A percentile compares a stretch with the other conserved stretches of the same genome.
phyloP scores from a whole-genome alignment of 2,113 vertebrate genomes.

The Callipepla californica region DNA sequence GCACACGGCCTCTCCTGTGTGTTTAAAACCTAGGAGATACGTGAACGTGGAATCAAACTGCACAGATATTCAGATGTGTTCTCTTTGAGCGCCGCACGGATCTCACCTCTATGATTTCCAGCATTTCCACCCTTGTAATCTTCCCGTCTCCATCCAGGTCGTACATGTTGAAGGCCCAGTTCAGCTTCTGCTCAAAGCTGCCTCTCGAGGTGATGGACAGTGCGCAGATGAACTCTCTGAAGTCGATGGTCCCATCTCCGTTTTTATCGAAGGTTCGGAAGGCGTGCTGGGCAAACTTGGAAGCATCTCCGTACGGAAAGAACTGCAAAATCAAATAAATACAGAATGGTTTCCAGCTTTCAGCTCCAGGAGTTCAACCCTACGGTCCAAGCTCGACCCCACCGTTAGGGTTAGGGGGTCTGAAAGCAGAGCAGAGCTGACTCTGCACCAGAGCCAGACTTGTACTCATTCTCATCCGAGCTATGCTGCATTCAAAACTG shows the following conservation, averaged over 20 bases:
- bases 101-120: conserved; percentile 98
- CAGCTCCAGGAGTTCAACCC: neutral
- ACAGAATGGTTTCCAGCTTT: neutral
- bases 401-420: neutral
- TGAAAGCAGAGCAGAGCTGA: neutral
- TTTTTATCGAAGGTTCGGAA: conserved; percentile 99
- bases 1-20: neutral
- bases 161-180: conserved; percentile 99
- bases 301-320: conserved; percentile 96
- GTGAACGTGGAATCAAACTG: neutral
- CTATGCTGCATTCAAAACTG: neutral
- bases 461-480: neutral
- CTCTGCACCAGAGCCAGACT: neutral
- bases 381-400: neutral
- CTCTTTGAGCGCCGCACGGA: neutral
- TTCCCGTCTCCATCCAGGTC: conserved; percentile 98
- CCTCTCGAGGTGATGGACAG: conserved; percentile 97
- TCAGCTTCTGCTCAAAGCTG: conserved; percentile 98
- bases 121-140: conserved; percentile 98
- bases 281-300: conserved; percentile 98
- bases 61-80: neutral
- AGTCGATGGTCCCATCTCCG: conserved; percentile 96
- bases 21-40: neutral
- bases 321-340: conserved; percentile 81
- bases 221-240: conserved; percentile 99